Evolutionary conservation across 2,113 vertebrate species (phyloP), one percentile per base, ranked within the genome.

Genomic region (Salminus brasiliensis): DNA sequence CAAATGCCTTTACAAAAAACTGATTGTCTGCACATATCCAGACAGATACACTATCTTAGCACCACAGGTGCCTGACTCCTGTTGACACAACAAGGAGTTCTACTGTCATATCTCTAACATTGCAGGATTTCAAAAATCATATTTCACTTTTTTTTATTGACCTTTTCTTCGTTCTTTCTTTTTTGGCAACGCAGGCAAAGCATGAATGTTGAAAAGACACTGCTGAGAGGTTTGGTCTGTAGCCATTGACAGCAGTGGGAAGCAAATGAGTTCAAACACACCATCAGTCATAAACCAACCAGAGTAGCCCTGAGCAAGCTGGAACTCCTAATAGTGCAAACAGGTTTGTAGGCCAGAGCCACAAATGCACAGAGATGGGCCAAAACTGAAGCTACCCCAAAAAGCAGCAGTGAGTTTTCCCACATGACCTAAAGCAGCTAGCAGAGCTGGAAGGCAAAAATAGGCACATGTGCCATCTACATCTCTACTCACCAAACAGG

Each of bases 221-320:
- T 63, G 36, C 45, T 49, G 41, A 60, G 69, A 84, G 27, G 82
- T 90, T 89, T 90, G 91, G 89, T 90, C 79, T 66, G 87, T 85
- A 92, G 88, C 87, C 67, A 85, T 59, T 85, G 81, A 75, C 80
- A 83, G 30, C 21, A 41, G 73, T 23, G 60, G 53, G 8, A 75
- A 74, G 55, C 29, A 76, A 29, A 82, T 79, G n/a, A 63, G 78
- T 67, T 70, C 57, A 63, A 65, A 78, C 52, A 49, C 16, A 18
- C 53, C 47, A 72, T 71, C 45, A 29, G 74, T 78, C 53, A n/a
- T 84, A 86, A 81, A 86, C 68, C 67, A 79, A 87, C 79, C 81
- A 85, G 79, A 89, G 81, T 89, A 86, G 90, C 94, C 96, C 96
- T 98, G 97, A 98, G 97, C 94, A 91, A 93, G 90, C 92, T 89